phyloP scores from a whole-genome alignment of 2,888 invertebrate species.

The Ganaspis brasiliensis region DNA sequence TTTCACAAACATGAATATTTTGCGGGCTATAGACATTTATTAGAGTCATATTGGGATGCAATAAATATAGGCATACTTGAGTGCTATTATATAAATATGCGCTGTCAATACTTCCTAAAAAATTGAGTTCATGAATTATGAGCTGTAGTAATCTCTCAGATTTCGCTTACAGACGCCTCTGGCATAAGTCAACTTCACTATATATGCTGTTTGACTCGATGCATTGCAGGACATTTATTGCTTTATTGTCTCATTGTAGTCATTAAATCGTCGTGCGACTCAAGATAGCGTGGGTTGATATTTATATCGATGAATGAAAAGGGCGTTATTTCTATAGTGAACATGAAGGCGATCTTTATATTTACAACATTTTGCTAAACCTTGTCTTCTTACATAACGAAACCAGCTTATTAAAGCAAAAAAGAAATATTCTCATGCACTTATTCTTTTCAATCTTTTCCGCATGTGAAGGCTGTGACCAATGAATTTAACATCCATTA shows the following conservation, averaged over 20 bases:
- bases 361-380: slow-evolving; percentile 53
- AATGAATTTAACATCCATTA: slow-evolving; percentile 36
- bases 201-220: background rate
- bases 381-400: slow-evolving; percentile 48
- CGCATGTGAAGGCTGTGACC: slow-evolving; percentile 64
- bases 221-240: slow-evolving; percentile 30
- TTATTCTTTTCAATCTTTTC: slow-evolving; percentile 47
- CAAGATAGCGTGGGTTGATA: slow-evolving; percentile 56
- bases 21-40: too few species aligned
- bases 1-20: too few species aligned
- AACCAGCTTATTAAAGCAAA: background rate
- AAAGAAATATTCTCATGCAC: background rate
- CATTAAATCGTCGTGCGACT: slow-evolving; percentile 8
- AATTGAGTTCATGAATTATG: background rate
- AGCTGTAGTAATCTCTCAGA: slow-evolving; percentile 12
- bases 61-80: background rate
- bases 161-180: slow-evolving; percentile 6
- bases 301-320: slow-evolving; percentile 72
- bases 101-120: background rate
- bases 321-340: slow-evolving; percentile 68
- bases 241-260: slow-evolving; percentile 28
- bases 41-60: background rate
- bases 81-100: background rate
- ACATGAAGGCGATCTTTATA: slow-evolving; percentile 56
- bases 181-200: background rate